Evolutionary conservation across 2,888 invertebrate species (phyloP), one percentile per base, ranked within the genome.

Genomic region (Aspidiotus rigidus): DNA sequence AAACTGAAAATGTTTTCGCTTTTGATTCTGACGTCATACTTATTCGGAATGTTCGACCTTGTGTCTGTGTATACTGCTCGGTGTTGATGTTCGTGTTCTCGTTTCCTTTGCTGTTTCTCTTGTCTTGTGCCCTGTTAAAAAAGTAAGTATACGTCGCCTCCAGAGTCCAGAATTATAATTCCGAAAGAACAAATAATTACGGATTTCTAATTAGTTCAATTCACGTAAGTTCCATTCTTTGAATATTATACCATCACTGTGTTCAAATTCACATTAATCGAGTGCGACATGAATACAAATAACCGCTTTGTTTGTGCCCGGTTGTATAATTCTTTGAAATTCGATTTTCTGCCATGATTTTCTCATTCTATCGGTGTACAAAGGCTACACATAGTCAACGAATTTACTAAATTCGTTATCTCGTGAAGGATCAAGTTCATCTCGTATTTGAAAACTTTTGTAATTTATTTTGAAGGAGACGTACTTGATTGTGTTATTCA

Each of bases 381-480:
- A n/a, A n/a, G n/a, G n/a, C n/a, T n/a, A n/a, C n/a, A n/a, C n/a
- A n/a, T n/a, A n/a, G n/a, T n/a, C n/a, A n/a, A n/a, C n/a, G n/a
- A n/a, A n/a, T n/a, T n/a, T 56, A 8, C 56, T 15, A 9, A 56
- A 56, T 56, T 8, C 16, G 56, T 13, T 56, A 16, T 56, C 56
- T 56, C 9, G 56, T 56, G 56, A 56, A 56, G n/a, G 56, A 56
- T 8, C 16, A 15, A 56, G 56, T 15, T 56, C 15, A 56, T 56
- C n/a, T 56, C 56, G 56, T 56, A 16, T 56, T 56, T 56, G 56
- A 56, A 56, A 56, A 56, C 56, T 56, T 15, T 56, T n/a, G 56
- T 56, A 15, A 16, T 56, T 56, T 15, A 15, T 56, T 56, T 13
- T 56, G 56, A 56, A 56, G 15, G 56, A 44, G 49, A 44, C 11